Base-by-base conservation (phyloP, 2,113 vertebrate species). In the Rhabdornis inornatus region DNA sequence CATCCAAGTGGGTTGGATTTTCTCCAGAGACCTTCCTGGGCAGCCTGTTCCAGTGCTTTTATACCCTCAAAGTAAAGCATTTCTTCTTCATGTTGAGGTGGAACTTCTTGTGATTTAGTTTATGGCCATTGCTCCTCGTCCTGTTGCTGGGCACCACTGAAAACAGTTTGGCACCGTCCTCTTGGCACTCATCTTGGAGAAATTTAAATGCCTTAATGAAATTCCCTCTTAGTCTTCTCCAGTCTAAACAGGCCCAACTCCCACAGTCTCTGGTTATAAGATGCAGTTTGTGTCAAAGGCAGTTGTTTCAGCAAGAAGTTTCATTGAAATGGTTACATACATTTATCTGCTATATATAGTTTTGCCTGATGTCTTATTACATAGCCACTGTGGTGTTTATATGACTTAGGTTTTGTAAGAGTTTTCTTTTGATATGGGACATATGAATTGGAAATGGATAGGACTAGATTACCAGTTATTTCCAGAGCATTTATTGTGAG, bases 191-290 rank as follows among this genome's bases (percentile, higher is more conserved):
- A 21, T 21, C 24, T 69, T 20, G 37, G 40, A 23, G 40, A 31
- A 42, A 63, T 63, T 42, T 69, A 49, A 63, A 37, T 63, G 25
- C 18, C 3, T 16, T 49, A 6, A 7, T 61, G 35, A 31, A 45
- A 49, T 69, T 39, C 21, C 14, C 12, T 40, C 12, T 76, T 7
- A 3, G 17, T 35, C 7, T 61, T 55, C 17, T 42, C 35, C 10
- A 12, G 12, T 37, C 30, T 47, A 2, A 83, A 22, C 25, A 56
- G 40, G 47, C 18, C 35, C 12, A 49, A 47, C 31, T 76, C 40
- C 12, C 11, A 5, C 11, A 4, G 40, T 23, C 30, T 69, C 10
- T 35, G 2, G 7, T 24, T 1, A 0, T 28, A 31, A 49, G 35
- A 35, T 28, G 27, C 5, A 7, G 16, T 31, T 52, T 44, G 14